Evolutionary conservation across 2,797 vertebrate species (phyloP), one percentile per base, ranked within the genome.

Genomic region (Dicrostonyx torquatus): DNA sequence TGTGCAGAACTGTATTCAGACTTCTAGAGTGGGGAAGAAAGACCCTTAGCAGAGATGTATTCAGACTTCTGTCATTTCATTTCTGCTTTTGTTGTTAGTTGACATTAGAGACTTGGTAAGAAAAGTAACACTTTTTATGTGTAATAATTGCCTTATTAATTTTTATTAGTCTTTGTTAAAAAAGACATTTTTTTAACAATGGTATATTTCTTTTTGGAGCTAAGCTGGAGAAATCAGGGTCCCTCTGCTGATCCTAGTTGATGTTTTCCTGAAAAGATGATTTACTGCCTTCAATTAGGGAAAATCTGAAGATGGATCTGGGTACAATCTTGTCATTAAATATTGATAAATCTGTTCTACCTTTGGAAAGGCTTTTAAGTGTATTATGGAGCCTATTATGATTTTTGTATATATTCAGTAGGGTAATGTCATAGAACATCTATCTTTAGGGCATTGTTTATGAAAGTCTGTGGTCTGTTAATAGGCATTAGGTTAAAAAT

Each of bases 341-440:
- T 64, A 15, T 88, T 84, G 60, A 43, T 62, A 88, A 24, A 50
- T 68, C 50, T 60, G 37, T 77, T 93, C 78, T 80, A 2, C 68
- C 73, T 89, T 94, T 93, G 34, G n/a, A 76, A 89, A 31, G 80
- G 15, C 17, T 11, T 78, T 95, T 78, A 87, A 73, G 92, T 95
- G 70, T 40, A 80, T 83, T 83, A 68, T 75, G 43, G 64, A 90
- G 55, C 64, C 18, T 40, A 13, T 78, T 66, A 18, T 83, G n/a
- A 90, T 93, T 92, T 92, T 14, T 77, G 14, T 90, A 84, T 55
- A 75, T 94, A 84, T 75, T 77, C 24, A 83, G 2, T 92, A 87
- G 70, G 34, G 43, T 77, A 92, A 86, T 70, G 31, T 72, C 94
- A 87, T 70, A 90, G 60, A 89, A 76, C 34, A 68, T 68, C 66